Evolutionary conservation across 2,113 vertebrate genomes (phyloP), one percentile per base, ranked within the genome.

Genomic region (Centropus unirufus): DNA sequence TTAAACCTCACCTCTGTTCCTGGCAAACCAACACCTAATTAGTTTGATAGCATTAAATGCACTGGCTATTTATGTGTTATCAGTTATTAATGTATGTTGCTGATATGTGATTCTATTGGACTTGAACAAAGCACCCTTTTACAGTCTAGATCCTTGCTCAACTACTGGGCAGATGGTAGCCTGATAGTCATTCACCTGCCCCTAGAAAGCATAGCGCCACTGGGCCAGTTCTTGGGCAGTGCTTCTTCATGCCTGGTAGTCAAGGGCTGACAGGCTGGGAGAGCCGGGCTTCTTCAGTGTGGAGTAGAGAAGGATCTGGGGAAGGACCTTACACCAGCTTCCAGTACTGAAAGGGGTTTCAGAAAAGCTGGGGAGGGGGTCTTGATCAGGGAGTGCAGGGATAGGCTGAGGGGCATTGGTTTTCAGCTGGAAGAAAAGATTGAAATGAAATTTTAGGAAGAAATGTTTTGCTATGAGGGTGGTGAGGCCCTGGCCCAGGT

Each of bases 11-110:
- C 88, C 88, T 95, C 92, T 94, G 81, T 62, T 97, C 95, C 89
- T 94, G 92, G 94, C 83, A 95, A 96, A 89, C 83, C 86, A 92
- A 75, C 90, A 69, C 54, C 14, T 96, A 90, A 96, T 96, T 96
- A 92, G 86, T 54, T 75, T 92, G 94, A 92, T 94, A 90, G 40
- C 62, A 69, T 89, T 87, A 92, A 81, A 80, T 14, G 34, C 78
- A 27, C 46, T 92, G 59, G 81, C 80, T 96, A 85, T 92, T 96
- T 91, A 54, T 89, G 86, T 94, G 91, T 94, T 96, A 96, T 96
- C 95, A 96, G 92, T 90, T 96, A 87, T 94, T 96, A 95, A 92
- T 72, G 69, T 49, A 15, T 4, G 4, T 42, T 89, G 80, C 85
- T 94, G 90, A 94, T 93, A 82, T 1, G n/a, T 57, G 44, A 61